Evolutionary conservation across 2,888 invertebrate genomes (phyloP).

Genomic region (Microctonus aethiopoides): DNA sequence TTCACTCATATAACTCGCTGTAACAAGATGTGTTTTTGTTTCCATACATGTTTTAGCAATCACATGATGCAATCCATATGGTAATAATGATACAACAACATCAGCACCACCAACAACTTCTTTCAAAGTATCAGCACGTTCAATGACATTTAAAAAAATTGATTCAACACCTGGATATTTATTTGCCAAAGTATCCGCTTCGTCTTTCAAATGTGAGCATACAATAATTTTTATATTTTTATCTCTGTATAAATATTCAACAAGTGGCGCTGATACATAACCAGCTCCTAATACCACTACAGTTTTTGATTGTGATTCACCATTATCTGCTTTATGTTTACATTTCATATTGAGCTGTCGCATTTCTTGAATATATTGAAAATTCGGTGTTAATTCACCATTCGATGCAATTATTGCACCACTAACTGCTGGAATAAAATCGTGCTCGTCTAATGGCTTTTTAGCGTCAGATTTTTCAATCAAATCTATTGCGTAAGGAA

Average conservation of each 20-base stretch:
- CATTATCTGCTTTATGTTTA: constrained; percentile 79
- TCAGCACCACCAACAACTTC: constrained; percentile 80
- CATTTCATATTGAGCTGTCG: constrained; percentile 76
- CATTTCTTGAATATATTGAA: constrained; percentile 93
- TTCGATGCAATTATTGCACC: constrained; percentile 96
- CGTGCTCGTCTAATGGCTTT: constrained; percentile 81
- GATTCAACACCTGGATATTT: constrained; percentile 83
- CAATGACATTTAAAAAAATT: constrained; percentile 84
- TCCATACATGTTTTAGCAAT: constrained; percentile 89
- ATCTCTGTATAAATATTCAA: constrained; percentile 92
- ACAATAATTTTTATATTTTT: constrained; percentile 84
- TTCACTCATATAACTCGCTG: constrained; percentile 93
- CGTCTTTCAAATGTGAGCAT: constrained; percentile 87
- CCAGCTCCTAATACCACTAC: constrained; percentile 95
- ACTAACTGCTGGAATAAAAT: constrained; percentile 78
- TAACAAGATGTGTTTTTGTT: constrained; percentile 92
- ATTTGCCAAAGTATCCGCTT: constrained; percentile 85
- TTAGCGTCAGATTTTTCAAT: constrained; percentile 82
- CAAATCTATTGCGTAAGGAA: constrained; percentile 91
- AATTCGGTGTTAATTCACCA: constrained; percentile 90
- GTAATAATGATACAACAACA: constrained; percentile 88
- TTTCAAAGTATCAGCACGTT: constrained; percentile 76
- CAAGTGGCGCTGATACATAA: constrained; percentile 91
- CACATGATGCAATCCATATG: constrained; percentile 88
- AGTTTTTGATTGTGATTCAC: constrained; percentile 71